phyloP scores from a whole-genome alignment of 2,113 vertebrate genomes.

The Fulica atra region DNA sequence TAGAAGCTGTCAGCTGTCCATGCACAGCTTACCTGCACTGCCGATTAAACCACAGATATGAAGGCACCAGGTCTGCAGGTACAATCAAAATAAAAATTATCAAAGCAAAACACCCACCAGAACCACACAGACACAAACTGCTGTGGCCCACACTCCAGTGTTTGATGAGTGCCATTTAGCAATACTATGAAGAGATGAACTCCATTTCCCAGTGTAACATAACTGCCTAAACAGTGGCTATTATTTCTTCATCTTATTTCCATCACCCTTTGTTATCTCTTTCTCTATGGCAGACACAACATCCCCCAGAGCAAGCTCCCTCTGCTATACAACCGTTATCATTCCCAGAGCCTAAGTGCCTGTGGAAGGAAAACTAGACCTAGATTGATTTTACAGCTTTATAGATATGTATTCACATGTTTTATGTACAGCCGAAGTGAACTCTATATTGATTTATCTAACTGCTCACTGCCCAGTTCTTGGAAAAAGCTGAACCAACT shows the following conservation, averaged over 20 bases:
- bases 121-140: too few species aligned
- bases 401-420: not conserved
- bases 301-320: not conserved
- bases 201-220: not conserved
- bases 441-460: not conserved
- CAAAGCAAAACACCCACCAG: not conserved
- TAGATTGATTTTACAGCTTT: not conserved
- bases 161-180: not conserved
- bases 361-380: not conserved
- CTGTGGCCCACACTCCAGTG: not conserved
- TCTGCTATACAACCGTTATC: not conserved
- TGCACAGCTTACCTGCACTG: not conserved
- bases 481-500: not conserved
- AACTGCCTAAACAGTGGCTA: not conserved
- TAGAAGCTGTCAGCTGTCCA: not conserved
- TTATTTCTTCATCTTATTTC: not conserved
- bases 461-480: not conserved
- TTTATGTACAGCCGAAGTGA: not conserved
- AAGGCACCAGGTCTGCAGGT: not conserved
- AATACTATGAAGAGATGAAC: not conserved
- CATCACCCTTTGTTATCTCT: not conserved
- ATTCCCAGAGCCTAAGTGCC: not conserved
- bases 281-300: not conserved
- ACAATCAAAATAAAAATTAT: too few species aligned
- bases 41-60: fast-evolving